A percentile compares a stretch with the other conserved stretches of the same genome.
phyloP scores from a whole-genome alignment of 2,113 vertebrate genomes.

The Poeciliopsis occidentalis region DNA sequence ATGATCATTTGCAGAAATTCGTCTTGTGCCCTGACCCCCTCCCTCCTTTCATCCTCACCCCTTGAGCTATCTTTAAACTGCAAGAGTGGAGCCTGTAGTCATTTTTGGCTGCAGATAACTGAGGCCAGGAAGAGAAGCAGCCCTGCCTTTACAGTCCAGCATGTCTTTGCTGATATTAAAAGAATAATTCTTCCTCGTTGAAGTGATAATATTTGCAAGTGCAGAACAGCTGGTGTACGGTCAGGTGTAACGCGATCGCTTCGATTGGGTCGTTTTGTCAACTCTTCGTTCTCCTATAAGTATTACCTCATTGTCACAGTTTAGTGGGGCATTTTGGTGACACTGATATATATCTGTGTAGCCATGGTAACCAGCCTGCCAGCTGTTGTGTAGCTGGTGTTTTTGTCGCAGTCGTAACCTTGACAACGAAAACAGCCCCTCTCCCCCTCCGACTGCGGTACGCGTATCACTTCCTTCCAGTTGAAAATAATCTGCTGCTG shows the following conservation, averaged over 20 bases:
- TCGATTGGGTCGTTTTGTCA: slow-evolving; percentile 52
- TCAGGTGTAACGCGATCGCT: slow-evolving; percentile 53
- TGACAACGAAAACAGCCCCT: slow-evolving; percentile 10
- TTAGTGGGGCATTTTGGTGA: slow-evolving; percentile 6
- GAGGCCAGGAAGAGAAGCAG: slow-evolving; percentile 39
- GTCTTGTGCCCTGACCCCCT: not conserved
- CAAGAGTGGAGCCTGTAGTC: slow-evolving; percentile 57
- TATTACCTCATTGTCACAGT: slow-evolving; percentile 5
- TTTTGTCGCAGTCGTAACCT: slow-evolving; percentile 20
- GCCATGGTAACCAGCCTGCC: slow-evolving; percentile 26
- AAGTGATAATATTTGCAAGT: not conserved
- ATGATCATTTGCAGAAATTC: slow-evolving; percentile 40
- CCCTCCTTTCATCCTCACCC: slow-evolving; percentile 15
- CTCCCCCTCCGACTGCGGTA: not conserved
- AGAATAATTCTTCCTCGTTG: not conserved
- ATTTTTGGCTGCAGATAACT: slow-evolving; percentile 70
- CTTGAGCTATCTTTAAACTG: slow-evolving; percentile 72
- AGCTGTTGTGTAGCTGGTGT: slow-evolving; percentile 28
- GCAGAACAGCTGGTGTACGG: not conserved
- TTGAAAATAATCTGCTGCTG: not conserved
- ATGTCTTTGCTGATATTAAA: slow-evolving; percentile 29
- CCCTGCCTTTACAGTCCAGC: slow-evolving; percentile 23
- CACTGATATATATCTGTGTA: slow-evolving; percentile 20
- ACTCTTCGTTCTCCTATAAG: slow-evolving; percentile 9
- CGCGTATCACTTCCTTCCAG: not conserved